Conservation (phyloP, 2,113 vertebrate genomes). For the Tragulus kanchil region DNA sequence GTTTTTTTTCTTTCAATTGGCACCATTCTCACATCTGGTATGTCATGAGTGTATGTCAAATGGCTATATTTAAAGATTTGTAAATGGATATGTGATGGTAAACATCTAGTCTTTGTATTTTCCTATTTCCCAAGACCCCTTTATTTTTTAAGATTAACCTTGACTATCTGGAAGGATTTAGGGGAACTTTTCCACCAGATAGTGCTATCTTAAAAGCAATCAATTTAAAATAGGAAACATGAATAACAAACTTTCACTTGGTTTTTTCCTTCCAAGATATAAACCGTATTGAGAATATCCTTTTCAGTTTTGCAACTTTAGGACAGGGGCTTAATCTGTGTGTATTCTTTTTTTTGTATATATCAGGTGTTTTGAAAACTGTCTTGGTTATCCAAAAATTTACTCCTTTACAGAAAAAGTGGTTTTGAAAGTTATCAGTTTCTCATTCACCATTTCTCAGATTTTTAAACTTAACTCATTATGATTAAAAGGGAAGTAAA, state of each 20-base stretch:
- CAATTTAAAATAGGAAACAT: not conserved
- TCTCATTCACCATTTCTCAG: not conserved
- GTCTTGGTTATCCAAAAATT: not conserved
- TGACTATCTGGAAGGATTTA: not conserved
- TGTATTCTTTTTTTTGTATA: not conserved
- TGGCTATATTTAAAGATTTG: slow-evolving; percentile 12
- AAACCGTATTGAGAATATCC: not conserved
- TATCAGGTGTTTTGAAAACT: not conserved
- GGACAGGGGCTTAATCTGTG: not conserved
- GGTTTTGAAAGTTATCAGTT: not conserved
- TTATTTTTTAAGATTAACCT: slow-evolving; percentile 36
- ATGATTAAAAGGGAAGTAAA: not conserved
- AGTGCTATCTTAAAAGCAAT: slow-evolving; percentile 15
- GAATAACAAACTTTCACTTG: not conserved
- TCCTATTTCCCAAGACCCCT: not conserved
- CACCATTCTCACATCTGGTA: not conserved
- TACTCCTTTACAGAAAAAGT: not conserved
- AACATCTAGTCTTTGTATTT: not conserved
- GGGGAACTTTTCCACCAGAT: not conserved
- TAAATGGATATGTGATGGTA: not conserved
- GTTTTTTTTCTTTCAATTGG: not conserved
- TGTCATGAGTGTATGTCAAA: not conserved
- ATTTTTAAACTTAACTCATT: not conserved
- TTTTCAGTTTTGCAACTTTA: not conserved
- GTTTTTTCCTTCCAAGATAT: not conserved